Evolutionary conservation across 2,888 invertebrate genomes (phyloP).

Genomic region (Pterostichus niger): DNA sequence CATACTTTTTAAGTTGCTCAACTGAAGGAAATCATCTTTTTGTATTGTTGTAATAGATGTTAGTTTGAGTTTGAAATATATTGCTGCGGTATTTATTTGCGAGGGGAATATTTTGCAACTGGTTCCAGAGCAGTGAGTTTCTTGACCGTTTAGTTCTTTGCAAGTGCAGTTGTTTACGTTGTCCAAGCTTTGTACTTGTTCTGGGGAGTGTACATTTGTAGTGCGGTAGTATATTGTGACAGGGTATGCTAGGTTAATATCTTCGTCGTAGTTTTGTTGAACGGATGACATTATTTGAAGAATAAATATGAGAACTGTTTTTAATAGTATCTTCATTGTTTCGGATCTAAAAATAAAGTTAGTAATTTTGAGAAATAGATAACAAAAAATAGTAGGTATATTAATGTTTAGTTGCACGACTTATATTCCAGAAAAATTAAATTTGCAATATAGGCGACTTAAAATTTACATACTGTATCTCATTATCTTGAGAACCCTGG

Average conservation of each 20-base stretch:
- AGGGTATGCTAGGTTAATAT: slow-evolving; percentile 33
- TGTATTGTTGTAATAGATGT: slow-evolving; percentile 25
- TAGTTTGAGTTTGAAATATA: slow-evolving; percentile 37
- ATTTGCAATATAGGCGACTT: too few species aligned
- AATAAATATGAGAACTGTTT: not conserved
- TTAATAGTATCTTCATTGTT: not conserved
- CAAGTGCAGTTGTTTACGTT: slow-evolving; percentile 27
- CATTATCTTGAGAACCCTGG: too few species aligned
- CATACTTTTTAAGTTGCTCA: slow-evolving; percentile 76
- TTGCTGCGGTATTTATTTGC: not conserved
- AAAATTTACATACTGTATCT: too few species aligned
- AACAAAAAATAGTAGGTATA: too few species aligned
- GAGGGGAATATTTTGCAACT: slow-evolving; percentile 3
- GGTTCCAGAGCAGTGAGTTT: not conserved
- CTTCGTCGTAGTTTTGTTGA: slow-evolving; percentile 59
- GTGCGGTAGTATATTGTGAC: not conserved
- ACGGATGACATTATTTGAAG: slow-evolving; percentile 11
- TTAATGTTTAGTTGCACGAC: too few species aligned
- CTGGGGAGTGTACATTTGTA: not conserved
- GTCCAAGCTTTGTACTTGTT: slow-evolving; percentile 11
- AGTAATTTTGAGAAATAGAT: not conserved
- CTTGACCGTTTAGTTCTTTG: not conserved
- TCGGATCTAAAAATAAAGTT: not conserved
- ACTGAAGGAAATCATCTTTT: not conserved
- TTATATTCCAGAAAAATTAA: too few species aligned